Evolutionary conservation across 2,888 invertebrate species (phyloP).

Genomic region (Plagodis pulveraria): DNA sequence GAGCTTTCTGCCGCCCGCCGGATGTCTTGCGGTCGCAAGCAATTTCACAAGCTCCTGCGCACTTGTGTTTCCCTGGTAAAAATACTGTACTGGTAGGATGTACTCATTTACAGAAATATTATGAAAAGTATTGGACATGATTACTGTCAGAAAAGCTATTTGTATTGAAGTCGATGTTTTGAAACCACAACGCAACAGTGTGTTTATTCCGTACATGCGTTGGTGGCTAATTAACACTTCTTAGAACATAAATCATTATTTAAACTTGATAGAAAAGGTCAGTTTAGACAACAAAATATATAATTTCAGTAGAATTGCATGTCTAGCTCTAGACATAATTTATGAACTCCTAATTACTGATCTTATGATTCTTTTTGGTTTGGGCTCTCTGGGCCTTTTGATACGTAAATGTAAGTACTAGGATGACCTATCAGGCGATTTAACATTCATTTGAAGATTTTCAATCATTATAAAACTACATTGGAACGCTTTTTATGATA

Average conservation of each 20-base stretch:
- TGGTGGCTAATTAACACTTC: slow-evolving; percentile 16
- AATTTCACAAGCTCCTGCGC: slow-evolving; percentile 72
- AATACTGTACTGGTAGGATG: slow-evolving; percentile 36
- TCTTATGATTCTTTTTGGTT: slow-evolving; percentile 6
- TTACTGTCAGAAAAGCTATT: too few species aligned
- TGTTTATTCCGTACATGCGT: neutral
- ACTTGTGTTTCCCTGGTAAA: slow-evolving; percentile 63
- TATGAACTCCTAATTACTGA: slow-evolving; percentile 16
- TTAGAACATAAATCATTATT: slow-evolving; percentile 23
- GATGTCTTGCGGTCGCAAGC: slow-evolving; percentile 83
- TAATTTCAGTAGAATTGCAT: slow-evolving; percentile 22
- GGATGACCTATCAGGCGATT: slow-evolving; percentile 5
- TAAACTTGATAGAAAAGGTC: slow-evolving; percentile 32
- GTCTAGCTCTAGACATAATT: slow-evolving; percentile 23
- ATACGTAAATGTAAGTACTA: neutral
- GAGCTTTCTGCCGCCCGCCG: slow-evolving; percentile 62
- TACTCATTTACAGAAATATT: too few species aligned
- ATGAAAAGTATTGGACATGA: too few species aligned
- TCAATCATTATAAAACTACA: too few species aligned
- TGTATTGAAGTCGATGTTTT: too few species aligned
- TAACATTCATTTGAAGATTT: too few species aligned
- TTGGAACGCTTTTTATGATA: too few species aligned
- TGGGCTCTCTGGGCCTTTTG: slow-evolving; percentile 1
- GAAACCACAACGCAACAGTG: too few species aligned
- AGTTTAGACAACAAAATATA: slow-evolving; percentile 20